Percentiles rank a stretch among this genome's conserved stretches.
Conservation (phyloP, 2,113 vertebrate genomes). For the Ceratotherium simum region DNA sequence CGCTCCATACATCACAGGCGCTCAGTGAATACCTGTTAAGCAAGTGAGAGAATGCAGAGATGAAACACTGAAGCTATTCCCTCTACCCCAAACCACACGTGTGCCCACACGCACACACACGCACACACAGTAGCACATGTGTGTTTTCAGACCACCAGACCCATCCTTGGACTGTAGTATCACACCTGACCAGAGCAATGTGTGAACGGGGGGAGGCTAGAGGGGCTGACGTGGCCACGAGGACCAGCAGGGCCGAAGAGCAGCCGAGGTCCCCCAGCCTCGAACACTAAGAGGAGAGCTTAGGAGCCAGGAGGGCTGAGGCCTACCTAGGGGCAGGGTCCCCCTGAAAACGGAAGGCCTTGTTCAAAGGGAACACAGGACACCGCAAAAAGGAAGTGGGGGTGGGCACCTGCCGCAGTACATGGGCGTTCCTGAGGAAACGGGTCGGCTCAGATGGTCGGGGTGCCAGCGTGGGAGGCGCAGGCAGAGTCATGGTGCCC, state of each 20-base stretch:
- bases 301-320: not conserved
- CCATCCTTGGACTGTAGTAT: not conserved
- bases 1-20: not conserved
- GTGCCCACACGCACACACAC: not conserved
- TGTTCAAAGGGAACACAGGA: not conserved
- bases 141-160: not conserved
- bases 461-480: accelerated
- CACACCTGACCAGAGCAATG: accelerated
- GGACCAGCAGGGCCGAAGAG: accelerated
- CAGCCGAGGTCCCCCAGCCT: not conserved
- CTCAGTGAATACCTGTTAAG: not conserved
- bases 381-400: not conserved
- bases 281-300: too few relatives aligned
- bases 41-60: not conserved
- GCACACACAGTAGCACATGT: not conserved
- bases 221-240: accelerated
- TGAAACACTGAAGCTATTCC: not conserved
- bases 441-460: not conserved
- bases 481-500: accelerated
- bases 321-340: not conserved
- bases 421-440: not conserved
- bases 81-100: not conserved
- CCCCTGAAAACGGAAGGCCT: not conserved
- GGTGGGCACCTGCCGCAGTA: not conserved
- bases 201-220: not conserved